Evolutionary conservation across 2,888 invertebrate genomes (phyloP).

Genomic region (Achlya flavicornis): DNA sequence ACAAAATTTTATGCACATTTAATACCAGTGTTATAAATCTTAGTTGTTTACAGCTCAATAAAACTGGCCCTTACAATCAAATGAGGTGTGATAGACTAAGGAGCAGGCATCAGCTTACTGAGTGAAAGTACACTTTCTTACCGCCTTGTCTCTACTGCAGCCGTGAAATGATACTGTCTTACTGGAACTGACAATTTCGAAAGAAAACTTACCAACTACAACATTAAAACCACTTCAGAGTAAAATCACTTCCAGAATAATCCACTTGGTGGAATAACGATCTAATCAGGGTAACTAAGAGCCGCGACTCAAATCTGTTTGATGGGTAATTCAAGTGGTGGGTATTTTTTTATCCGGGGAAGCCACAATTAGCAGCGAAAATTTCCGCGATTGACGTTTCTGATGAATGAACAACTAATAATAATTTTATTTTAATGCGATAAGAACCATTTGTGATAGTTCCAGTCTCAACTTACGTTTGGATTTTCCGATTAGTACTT

Average conservation of each 20-base stretch:
- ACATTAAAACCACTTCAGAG: no score
- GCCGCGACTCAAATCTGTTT: no score
- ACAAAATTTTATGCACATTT: neutral
- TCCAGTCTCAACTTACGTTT: neutral
- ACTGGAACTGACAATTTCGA: conserved; percentile 54
- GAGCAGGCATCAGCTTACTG: conserved; percentile 72
- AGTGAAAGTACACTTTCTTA: conserved; percentile 82
- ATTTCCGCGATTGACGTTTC: neutral
- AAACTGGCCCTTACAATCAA: conserved; percentile 63
- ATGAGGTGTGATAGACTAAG: conserved; percentile 78
- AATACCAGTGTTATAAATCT: conserved; percentile 32
- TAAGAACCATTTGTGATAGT: neutral
- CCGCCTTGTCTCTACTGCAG: conserved; percentile 60
- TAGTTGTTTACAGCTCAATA: conserved; percentile 47
- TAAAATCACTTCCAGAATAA: no score
- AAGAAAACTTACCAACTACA: neutral
- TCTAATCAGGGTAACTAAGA: no score
- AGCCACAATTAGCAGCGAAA: no score
- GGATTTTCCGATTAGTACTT: neutral
- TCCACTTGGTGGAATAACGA: no score
- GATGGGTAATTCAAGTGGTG: no score
- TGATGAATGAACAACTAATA: no score
- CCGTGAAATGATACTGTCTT: conserved; percentile 44
- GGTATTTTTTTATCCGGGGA: no score
- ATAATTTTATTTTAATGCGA: no score